Percentiles rank a stretch among this genome's conserved stretches.
Evolutionary conservation across 2,888 invertebrate species (phyloP).

Genomic region (Pristionchus maxplancki): DNA sequence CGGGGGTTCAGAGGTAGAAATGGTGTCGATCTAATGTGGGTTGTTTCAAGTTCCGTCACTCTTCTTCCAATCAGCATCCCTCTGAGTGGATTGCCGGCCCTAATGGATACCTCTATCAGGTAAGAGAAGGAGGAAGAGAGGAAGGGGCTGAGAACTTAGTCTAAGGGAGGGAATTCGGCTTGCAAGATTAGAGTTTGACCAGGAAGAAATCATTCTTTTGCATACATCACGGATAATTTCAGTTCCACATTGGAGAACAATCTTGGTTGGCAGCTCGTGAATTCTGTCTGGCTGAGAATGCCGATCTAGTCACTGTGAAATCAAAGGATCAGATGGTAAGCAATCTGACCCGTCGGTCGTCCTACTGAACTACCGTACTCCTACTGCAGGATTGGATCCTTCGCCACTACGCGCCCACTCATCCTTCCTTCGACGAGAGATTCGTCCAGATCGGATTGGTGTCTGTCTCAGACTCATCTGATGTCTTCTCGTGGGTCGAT

Average conservation of each 20-base stretch:
- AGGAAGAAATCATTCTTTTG: too few species aligned
- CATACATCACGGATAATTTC: too few species aligned
- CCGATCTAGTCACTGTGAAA: constrained; percentile 66
- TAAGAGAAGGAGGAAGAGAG: constrained; percentile 46
- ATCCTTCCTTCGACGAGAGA: constrained; percentile 48
- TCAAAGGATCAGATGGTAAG: constrained; percentile 60
- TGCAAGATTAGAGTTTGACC: background rate
- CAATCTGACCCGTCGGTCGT: background rate
- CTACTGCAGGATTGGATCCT: constrained; percentile 49
- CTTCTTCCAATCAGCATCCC: constrained; percentile 1
- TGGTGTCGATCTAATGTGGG: background rate
- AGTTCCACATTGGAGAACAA: constrained; percentile 69
- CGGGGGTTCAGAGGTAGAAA: background rate
- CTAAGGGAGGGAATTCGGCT: background rate
- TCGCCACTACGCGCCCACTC: constrained; percentile 45
- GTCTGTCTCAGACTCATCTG: background rate
- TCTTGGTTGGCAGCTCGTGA: constrained; percentile 69
- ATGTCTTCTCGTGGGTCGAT: constrained; percentile 33
- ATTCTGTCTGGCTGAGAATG: constrained; percentile 67
- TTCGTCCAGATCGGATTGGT: constrained; percentile 48
- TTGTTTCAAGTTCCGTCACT: constrained; percentile 50
- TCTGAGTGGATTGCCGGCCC: constrained; percentile 51
- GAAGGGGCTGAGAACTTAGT: constrained; percentile 18
- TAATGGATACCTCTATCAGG: constrained; percentile 57
- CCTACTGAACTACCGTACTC: background rate